These are phyloP conservation scores for Macrosiphum euphorbiae DNA, from an alignment of 2,888 invertebrate genomes.

Conservation along the genomic window DNA sequence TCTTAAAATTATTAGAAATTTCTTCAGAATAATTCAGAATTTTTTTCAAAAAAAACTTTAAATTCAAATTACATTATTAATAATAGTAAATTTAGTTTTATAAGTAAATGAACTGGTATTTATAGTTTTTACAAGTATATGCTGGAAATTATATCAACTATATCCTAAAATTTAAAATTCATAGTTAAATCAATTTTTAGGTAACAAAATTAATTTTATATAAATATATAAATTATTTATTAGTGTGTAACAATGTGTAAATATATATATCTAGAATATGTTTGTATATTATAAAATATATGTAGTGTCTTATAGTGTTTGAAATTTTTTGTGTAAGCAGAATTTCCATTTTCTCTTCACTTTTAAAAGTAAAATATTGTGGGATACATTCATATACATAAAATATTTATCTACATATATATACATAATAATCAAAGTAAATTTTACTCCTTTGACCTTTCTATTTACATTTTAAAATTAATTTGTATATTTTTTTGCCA, in stretches of 20 bases:
- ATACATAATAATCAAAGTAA: conserved; percentile 33
- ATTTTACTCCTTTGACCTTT: conserved; percentile 24
- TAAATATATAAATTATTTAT: not conserved
- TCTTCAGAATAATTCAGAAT: not conserved
- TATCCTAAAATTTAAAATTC: not conserved
- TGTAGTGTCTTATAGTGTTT: not conserved
- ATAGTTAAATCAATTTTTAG: not conserved
- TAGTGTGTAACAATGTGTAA: conserved; percentile 39
- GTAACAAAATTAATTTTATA: not conserved
- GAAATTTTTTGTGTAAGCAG: not conserved
- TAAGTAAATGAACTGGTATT: not conserved
- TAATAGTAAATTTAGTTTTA: not conserved
- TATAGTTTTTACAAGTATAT: not conserved
- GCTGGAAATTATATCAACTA: no score
- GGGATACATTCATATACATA: not conserved
- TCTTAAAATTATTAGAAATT: not conserved
- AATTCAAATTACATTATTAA: not conserved
- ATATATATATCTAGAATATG: conserved; percentile 10
- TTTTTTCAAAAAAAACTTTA: not conserved
- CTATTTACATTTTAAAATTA: conserved; percentile 35
- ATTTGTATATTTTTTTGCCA: conserved; percentile 38
- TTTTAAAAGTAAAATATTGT: not conserved
- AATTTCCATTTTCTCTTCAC: not conserved
- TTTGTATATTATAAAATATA: conserved; percentile 14
- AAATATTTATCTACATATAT: conserved; percentile 17